Conservation (phyloP, 2,888 invertebrate genomes). For the Drosophila meridiana region DNA sequence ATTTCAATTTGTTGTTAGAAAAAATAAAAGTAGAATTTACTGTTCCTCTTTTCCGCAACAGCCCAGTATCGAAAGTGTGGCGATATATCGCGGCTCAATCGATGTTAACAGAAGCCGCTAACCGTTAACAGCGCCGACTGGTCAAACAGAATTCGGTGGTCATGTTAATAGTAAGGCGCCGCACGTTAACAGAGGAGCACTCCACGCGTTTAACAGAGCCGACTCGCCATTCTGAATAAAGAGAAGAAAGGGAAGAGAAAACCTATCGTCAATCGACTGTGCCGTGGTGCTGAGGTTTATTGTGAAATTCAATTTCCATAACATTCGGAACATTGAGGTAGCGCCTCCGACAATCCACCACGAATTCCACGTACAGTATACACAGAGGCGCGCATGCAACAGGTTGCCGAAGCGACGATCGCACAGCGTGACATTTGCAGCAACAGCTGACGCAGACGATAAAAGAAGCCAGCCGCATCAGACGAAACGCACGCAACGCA, state of each 20-base stretch:
- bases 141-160: not conserved
- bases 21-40: not conserved
- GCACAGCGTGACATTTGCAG: constrained; percentile 32
- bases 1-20: constrained; percentile 1
- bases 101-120: not conserved
- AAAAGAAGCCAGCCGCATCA: constrained; percentile 11
- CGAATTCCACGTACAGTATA: constrained; percentile 23
- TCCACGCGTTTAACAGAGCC: constrained; percentile 10
- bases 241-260: constrained; percentile 1
- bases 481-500: not conserved
- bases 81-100: constrained; percentile 1
- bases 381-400: constrained; percentile 22
- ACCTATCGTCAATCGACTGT: constrained; percentile 32
- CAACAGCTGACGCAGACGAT: constrained; percentile 33
- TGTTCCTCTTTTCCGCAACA: not conserved
- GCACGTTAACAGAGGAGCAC: constrained; percentile 15
- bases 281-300: constrained; percentile 22
- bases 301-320: constrained; percentile 17
- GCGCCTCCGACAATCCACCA: not conserved
- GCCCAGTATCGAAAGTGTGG: not conserved
- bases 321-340: not conserved
- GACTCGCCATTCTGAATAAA: constrained; percentile 5
- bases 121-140: not conserved
- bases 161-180: constrained; percentile 3
- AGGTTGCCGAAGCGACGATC: constrained; percentile 23